phyloP scores from a whole-genome alignment of 2,797 vertebrate species.

The Buceros bicornis region DNA sequence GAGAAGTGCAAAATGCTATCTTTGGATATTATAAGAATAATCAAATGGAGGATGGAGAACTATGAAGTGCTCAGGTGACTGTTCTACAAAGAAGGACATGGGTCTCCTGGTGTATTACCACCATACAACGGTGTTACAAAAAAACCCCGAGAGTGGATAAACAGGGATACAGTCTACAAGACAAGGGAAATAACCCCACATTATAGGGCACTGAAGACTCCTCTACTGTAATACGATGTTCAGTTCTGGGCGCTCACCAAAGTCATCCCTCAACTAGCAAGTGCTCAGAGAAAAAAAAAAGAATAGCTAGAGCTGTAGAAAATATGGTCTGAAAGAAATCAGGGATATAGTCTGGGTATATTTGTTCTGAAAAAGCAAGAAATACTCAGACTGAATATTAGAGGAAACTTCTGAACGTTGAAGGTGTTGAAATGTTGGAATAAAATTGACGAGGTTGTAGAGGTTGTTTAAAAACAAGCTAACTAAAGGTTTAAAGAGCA shows the following conservation, averaged over 20 bases:
- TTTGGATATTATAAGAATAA: background rate
- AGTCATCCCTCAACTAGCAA: background rate
- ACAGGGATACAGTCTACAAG: background rate
- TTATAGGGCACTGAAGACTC: background rate
- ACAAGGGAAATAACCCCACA: background rate
- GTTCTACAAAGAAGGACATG: background rate
- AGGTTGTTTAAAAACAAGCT: background rate
- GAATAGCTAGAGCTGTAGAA: background rate
- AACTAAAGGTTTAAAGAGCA: background rate
- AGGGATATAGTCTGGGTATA: background rate
- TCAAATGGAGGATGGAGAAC: background rate
- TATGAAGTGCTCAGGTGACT: background rate
- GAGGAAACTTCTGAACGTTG: background rate
- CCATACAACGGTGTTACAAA: background rate
- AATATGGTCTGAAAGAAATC: background rate
- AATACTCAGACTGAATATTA: background rate
- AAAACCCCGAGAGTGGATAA: background rate
- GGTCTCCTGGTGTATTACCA: background rate
- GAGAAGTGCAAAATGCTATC: background rate
- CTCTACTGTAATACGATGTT: background rate
- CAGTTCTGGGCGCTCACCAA: background rate
- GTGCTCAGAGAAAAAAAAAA: background rate
- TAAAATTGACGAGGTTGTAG: background rate
- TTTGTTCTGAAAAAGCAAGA: background rate
- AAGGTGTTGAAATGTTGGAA: background rate